Evolutionary conservation across 1,140 invertebrate species (phyloP).

Genomic region (Maconellicoccus hirsutus): DNA sequence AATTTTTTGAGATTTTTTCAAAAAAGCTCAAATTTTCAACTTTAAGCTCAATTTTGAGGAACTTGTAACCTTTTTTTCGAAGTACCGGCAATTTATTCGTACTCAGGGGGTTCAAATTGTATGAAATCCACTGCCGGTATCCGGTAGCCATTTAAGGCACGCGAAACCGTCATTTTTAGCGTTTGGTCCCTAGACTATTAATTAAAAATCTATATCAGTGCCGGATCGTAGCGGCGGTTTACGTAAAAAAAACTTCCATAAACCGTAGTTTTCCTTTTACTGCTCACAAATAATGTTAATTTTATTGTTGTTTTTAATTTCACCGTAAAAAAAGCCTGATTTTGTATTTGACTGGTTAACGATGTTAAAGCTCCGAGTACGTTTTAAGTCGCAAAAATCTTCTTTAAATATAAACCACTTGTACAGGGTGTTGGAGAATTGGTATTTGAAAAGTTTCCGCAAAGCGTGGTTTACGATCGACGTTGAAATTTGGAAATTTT

Average conservation of each 20-base stretch:
- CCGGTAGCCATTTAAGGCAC: too few species aligned
- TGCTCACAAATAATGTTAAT: neutral
- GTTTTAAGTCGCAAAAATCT: neutral
- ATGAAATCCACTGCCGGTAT: too few species aligned
- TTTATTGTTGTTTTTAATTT: conserved; percentile 6
- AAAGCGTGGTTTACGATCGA: neutral
- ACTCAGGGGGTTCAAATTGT: too few species aligned
- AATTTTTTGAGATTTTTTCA: too few species aligned
- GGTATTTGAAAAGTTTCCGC: neutral
- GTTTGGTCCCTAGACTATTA: too few species aligned
- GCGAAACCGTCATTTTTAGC: too few species aligned
- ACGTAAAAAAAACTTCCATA: neutral
- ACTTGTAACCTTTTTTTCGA: too few species aligned
- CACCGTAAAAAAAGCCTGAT: neutral
- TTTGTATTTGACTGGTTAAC: neutral
- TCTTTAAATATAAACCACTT: conserved; percentile 5
- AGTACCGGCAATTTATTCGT: too few species aligned
- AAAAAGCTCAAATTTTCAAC: too few species aligned
- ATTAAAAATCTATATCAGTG: neutral
- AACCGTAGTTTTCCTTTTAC: neutral
- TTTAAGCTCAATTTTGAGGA: too few species aligned
- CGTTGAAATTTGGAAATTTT: neutral
- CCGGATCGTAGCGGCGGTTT: neutral
- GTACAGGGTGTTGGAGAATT: neutral
- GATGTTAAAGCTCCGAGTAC: neutral